Percentiles rank a stretch among this genome's conserved stretches.
These are phyloP conservation scores for Epinotia brunnichana DNA, from an alignment of 2,888 invertebrate genomes.

Conservation along the genomic window DNA sequence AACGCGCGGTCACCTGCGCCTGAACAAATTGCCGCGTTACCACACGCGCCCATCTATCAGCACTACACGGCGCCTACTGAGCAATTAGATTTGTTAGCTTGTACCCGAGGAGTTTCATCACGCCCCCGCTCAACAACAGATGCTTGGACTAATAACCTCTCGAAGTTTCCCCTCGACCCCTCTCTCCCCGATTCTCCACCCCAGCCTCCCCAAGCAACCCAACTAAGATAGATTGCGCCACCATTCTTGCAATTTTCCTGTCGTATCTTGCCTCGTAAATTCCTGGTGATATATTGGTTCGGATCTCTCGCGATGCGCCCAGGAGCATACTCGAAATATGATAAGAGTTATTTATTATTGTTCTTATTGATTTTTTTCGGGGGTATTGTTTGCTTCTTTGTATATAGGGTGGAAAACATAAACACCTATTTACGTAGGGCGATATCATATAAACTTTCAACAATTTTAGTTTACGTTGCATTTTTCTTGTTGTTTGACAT, in stretches of 20 bases:
- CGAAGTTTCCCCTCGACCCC: slow-evolving; percentile 81
- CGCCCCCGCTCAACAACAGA: slow-evolving; percentile 84
- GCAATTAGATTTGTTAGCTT: slow-evolving; percentile 84
- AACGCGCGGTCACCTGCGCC: slow-evolving; percentile 72
- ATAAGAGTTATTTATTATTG: slow-evolving; percentile 84
- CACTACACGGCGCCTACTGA: slow-evolving; percentile 80
- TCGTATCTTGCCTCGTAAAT: slow-evolving; percentile 95
- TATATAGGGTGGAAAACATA: slow-evolving; percentile 54
- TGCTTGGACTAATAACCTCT: slow-evolving; percentile 85
- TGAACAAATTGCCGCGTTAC: slow-evolving; percentile 73
- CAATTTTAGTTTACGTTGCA: background rate
- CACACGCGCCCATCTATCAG: slow-evolving; percentile 80
- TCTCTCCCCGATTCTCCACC: slow-evolving; percentile 68
- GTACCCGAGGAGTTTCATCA: slow-evolving; percentile 83
- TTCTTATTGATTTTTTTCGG: slow-evolving; percentile 83
- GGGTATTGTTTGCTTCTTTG: slow-evolving; percentile 63
- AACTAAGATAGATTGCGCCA: slow-evolving; percentile 95
- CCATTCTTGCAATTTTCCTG: slow-evolving; percentile 97
- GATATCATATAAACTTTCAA: slow-evolving; percentile 9
- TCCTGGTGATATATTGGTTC: slow-evolving; percentile 91
- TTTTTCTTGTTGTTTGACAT: background rate
- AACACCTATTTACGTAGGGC: slow-evolving; percentile 24
- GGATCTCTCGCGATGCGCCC: slow-evolving; percentile 84
- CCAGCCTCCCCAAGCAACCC: slow-evolving; percentile 82
- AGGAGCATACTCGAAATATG: slow-evolving; percentile 84